Percentiles rank a stretch among this genome's conserved stretches.
Evolutionary conservation across 2,797 vertebrate genomes (phyloP).

Genomic region (Sus cebifrons): DNA sequence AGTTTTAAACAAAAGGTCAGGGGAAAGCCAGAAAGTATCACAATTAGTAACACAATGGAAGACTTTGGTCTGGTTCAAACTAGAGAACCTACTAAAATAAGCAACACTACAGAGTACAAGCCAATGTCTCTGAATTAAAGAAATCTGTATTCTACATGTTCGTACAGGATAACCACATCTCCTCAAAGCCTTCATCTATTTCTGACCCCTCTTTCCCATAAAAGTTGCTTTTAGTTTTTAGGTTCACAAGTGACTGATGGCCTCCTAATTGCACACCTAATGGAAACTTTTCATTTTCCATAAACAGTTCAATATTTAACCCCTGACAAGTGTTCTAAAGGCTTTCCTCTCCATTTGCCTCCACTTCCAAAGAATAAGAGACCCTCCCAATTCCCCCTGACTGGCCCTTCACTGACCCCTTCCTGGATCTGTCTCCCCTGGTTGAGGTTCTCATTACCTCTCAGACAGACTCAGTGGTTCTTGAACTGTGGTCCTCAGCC

Average conservation of each 20-base stretch:
- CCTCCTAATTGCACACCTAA: background rate
- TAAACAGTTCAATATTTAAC: background rate
- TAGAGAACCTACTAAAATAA: constrained; percentile 43
- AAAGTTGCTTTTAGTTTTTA: constrained; percentile 46
- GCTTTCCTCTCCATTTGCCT: background rate
- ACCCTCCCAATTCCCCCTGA: background rate
- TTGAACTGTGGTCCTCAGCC: background rate
- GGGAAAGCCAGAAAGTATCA: constrained; percentile 32
- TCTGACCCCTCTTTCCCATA: constrained; percentile 10
- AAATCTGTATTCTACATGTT: background rate
- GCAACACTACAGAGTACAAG: background rate
- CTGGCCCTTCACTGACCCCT: background rate
- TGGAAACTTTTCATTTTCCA: background rate
- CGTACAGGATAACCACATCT: background rate
- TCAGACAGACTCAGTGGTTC: background rate
- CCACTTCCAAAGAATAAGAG: background rate
- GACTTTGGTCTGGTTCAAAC: background rate
- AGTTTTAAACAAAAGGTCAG: constrained; percentile 60
- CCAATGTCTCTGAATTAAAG: background rate
- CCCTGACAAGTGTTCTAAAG: background rate
- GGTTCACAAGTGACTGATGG: background rate
- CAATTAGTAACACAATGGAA: background rate
- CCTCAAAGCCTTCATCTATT: constrained; percentile 3
- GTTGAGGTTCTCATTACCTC: background rate
- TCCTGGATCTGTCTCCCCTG: background rate